Base-by-base conservation (phyloP, 64 coral and sea anemone genomes). In the Actinia tenebrosa region DNA sequence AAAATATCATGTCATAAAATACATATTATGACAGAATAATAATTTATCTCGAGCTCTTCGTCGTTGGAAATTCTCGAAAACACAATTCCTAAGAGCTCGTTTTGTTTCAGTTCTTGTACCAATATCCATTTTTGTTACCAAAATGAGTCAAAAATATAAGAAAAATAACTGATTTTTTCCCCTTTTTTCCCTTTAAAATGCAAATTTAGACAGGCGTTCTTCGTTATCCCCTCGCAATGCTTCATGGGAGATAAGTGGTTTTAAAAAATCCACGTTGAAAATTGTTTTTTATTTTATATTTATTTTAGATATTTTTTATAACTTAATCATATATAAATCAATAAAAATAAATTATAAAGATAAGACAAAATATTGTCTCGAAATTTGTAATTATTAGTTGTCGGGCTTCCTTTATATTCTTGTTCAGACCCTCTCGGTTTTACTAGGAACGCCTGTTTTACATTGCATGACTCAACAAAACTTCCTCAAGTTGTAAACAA, bases 401-500 rank as follows among this genome's bases (percentile, higher is more conserved):
- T 66, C 22, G 63, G 63, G 63, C 4, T 66, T 66, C 63, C 63
- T 66, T 66, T 66, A 23, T 66, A 50, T 69, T 10, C 42, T 26
- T 3, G n/a, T 75, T 30, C 27, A 26, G 42, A 26, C 37, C 27
- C 69, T 26, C 26, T 75, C 22, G 69, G 69, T 75, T 10, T 75
- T 53, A 23, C 45, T 16, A 81, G 50, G 79, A 81, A 81, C 79
- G 79, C 79, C 79, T 81, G 79, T 19, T 10, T 81, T 13, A 53
- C 50, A 30, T 30, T 75, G 69, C 79, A 81, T 81, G 79, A 81
- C 79, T 81, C 79, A 81, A 81, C 79, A 81, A 16, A 81, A 50
- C 22, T 50, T 75, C 25, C 10, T 7, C n/a, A 30, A n/a, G 15
- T 75, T 42, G 69, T 75, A 75, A 75, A 75, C 69, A 75, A 66